Conservation (phyloP, 2,797 vertebrate species). For the Lutjanus argentimaculatus region DNA sequence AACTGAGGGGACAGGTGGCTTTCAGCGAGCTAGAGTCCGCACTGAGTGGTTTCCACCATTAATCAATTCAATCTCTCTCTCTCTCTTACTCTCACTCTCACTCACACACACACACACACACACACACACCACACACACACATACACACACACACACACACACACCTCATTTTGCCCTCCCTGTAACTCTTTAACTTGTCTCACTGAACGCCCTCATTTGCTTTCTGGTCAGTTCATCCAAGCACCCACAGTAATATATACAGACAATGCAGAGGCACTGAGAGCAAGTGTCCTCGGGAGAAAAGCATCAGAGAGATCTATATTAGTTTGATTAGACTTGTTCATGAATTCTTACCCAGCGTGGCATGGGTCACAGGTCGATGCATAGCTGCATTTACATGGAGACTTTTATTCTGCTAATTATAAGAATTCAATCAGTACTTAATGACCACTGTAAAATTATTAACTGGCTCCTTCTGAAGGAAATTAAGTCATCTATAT, state of each 20-base stretch:
- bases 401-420: slow-evolving; percentile 12
- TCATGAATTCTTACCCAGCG: slow-evolving; percentile 11
- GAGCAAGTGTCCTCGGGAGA: slow-evolving; percentile 7
- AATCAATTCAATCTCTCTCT: slow-evolving; percentile 59
- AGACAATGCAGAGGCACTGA: slow-evolving; percentile 35
- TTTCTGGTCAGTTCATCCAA: slow-evolving; percentile 46
- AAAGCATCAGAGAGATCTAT: slow-evolving; percentile 15
- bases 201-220: slow-evolving; percentile 39
- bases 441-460: not conserved
- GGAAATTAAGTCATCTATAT: not conserved
- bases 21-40: slow-evolving; percentile 30
- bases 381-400: slow-evolving; percentile 9
- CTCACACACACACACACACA: slow-evolving; percentile 5
- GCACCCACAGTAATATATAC: slow-evolving; percentile 41
- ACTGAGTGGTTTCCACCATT: slow-evolving; percentile 60
- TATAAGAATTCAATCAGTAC: slow-evolving; percentile 5
- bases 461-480: not conserved
- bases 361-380: slow-evolving; percentile 4
- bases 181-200: slow-evolving; percentile 38
- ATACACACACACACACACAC: slow-evolving; percentile 31
- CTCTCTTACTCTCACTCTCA: not conserved
- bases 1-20: slow-evolving; percentile 50
- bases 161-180: slow-evolving; percentile 24
- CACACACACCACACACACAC: slow-evolving; percentile 30
- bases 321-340: slow-evolving; percentile 16